These are phyloP conservation scores for Pseudomyrmex concolor DNA, from an alignment of 1,140 invertebrate species.

Conservation along the genomic window DNA sequence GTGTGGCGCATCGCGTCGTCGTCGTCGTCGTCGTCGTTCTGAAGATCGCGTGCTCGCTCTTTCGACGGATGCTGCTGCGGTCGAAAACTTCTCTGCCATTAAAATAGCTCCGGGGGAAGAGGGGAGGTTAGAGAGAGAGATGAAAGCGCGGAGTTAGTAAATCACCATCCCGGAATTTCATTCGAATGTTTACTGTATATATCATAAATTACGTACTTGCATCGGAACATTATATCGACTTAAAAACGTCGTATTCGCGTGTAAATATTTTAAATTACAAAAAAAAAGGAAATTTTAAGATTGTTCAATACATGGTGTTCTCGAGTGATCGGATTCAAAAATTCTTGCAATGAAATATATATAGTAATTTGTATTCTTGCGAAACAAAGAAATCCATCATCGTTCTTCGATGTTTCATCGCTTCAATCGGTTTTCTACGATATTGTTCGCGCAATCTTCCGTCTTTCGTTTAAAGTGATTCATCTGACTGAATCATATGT, in stretches of 20 bases:
- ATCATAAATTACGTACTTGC: neutral
- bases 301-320: neutral
- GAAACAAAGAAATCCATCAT: neutral
- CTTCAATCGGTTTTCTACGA: neutral
- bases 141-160: slow-evolving; percentile 10
- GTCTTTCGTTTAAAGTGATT: slow-evolving; percentile 15
- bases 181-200: neutral
- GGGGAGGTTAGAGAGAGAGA: neutral
- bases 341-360: neutral
- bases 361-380: no score
- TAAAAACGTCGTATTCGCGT: neutral
- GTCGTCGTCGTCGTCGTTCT: slow-evolving; percentile 49
- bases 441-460: slow-evolving; percentile 22
- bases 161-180: slow-evolving; percentile 20
- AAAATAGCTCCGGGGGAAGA: slow-evolving; percentile 29
- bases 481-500: slow-evolving; percentile 25
- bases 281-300: no score
- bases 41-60: slow-evolving; percentile 57
- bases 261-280: no score
- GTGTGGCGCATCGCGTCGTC: neutral
- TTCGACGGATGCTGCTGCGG: slow-evolving; percentile 54
- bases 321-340: neutral
- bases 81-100: slow-evolving; percentile 8
- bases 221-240: neutral
- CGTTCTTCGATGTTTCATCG: neutral